Evolutionary conservation across 2,888 invertebrate species (phyloP), one percentile per base, ranked within the genome.

Genomic region (Plebejus anna): DNA sequence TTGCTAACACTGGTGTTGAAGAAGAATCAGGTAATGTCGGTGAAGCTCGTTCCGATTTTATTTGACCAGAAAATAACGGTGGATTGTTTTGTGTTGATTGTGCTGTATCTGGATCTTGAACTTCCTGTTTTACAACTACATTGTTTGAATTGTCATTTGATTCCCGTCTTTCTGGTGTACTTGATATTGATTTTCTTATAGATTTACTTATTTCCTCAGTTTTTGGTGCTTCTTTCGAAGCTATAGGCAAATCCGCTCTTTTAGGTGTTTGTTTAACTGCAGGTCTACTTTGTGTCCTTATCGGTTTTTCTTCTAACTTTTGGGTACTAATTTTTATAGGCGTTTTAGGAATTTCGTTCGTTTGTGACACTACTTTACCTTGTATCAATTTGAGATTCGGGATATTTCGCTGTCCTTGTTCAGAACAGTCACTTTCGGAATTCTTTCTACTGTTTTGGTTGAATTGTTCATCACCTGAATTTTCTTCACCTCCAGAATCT

Each of bases 181-280:
- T 61, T 75, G 77, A 75, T 11, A 66, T 76, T 28, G 84, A 83
- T 47, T 79, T 79, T 28, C 82, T 79, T 77, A 80, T 79, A 4
- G 78, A 79, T 78, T 84, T 84, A 79, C 78, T 82, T 57, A 80
- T 75, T 77, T 79, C 76, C 79, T 82, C 51, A 28, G 28, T 16
- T 73, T 73, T 73, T 73, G 55, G 82, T 0, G 78, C 61, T 71
- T 82, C 78, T 80, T 87, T 88, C 47, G 81, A 55, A 9, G 83
- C 79, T 42, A 85, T 77, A 32, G 87, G 87, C 76, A 82, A 79
- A 80, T 86, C 91, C 1, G 84, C 88, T 83, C 90, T 87, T 83
- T 89, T 93, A 13, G 93, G 93, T 22, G 94, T 92, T 81, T 93
- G 91, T 80, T 94, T 94, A 36, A 94, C 82, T 42, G 86, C 86